Conservation (phyloP, 2,113 vertebrate species). For the Reinhardtius hippoglossoides region DNA sequence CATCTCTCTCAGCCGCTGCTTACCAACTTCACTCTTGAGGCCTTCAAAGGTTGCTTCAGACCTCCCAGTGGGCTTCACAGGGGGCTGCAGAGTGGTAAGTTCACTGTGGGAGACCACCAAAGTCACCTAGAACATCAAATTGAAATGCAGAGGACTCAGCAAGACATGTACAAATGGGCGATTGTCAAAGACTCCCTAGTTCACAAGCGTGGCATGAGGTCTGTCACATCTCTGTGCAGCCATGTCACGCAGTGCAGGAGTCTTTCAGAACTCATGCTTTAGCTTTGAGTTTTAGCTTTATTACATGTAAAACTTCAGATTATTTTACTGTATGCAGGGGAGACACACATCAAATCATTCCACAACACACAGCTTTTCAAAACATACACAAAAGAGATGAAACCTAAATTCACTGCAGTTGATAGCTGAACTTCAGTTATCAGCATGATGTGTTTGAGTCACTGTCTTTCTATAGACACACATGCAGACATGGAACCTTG, state of each 20-base stretch:
- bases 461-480: too few relatives aligned
- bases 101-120: conserved; percentile 41
- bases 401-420: too few relatives aligned
- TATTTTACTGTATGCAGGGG: background rate
- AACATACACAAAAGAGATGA: too few relatives aligned
- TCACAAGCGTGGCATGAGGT: background rate
- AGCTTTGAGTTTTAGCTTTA: background rate
- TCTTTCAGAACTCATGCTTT: background rate
- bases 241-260: background rate
- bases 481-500: too few relatives aligned
- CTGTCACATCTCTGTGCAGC: conserved; percentile 14
- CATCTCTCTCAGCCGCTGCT: conserved; percentile 64
- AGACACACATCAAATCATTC: too few relatives aligned
- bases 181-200: background rate
- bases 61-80: conserved; percentile 26
- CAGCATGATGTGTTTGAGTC: too few relatives aligned
- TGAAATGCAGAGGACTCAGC: conserved; percentile 36
- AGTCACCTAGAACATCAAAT: conserved; percentile 53
- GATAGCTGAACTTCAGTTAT: too few relatives aligned
- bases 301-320: background rate
- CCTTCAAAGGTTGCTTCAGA: conserved; percentile 24
- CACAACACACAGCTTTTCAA: background rate
- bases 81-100: conserved; percentile 5
- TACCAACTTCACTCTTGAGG: conserved; percentile 29
- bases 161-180: conserved; percentile 19